Base-by-base conservation (phyloP, 2,797 vertebrate species). In the Kryptolebias ocellatus region DNA sequence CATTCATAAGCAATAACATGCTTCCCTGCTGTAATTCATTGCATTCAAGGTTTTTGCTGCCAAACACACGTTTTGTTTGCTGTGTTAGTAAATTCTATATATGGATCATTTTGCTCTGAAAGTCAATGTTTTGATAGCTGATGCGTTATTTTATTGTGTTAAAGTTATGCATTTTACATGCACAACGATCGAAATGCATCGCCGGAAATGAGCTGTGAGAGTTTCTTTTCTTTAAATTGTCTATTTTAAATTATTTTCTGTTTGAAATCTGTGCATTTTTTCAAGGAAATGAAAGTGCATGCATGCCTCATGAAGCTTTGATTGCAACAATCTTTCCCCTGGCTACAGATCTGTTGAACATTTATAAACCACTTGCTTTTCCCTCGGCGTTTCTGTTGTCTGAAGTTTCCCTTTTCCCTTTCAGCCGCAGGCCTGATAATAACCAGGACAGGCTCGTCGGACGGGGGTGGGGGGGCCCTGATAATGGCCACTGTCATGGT, bases 401-500 rank as follows among this genome's bases (percentile, higher is more conserved):
- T 75, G 18, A 53, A 80, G 64, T 71, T 67, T 37, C 42, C 37
- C 56, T 79, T 68, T 77, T 58, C 34, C 68, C 66, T 74, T 73
- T 34, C 76, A 79, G 61, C 71, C 69, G 64, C 62, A 81, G 67
- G 67, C 55, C 68, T 77, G 76, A 84, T 89, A 89, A 90, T 89
- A 83, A 85, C 75, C 71, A 75, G 68, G 59, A 72, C 72, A 5
- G 31, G 67, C 81, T 66, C 39, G 73, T 79, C 73, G 78, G 69
- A 65, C 62, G 50, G 76, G 53, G 61, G 18, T 29, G 51, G 54
- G 59, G 76, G 68, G 66, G 20, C 20, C 20, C 64, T 66, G 78
- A 80, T 88, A 89, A 91, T 90, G 80, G 84, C 72, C 71, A 63
- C 79, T 74, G 87, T 90, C 85, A 89, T 60, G 67, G 67, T 84